Base-by-base conservation (phyloP, 2,113 vertebrate genomes). In the Podarcis raffonei region DNA sequence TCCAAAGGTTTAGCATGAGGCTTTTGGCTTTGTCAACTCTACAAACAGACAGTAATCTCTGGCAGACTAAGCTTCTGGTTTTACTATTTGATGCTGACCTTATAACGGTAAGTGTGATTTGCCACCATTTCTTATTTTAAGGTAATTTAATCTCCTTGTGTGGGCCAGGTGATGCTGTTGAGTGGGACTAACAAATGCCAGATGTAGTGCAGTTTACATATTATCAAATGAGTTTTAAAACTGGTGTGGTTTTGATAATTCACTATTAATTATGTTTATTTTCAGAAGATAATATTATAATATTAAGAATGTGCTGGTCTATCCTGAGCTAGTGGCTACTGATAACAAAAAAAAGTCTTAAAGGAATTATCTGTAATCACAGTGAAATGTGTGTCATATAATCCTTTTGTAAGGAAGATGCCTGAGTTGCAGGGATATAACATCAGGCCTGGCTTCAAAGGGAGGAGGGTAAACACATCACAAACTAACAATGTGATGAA, bases 41-140 rank as follows among this genome's bases (percentile, higher is more conserved):
- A 75, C 65, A 90, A 92, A 90, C 7, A 90, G 65, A 90, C 30
- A 90, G 30, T 86, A 82, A 90, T 83, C 82, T 91, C 32, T 83
- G 90, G 87, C 23, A 85, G 69, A n/a, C 77, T 90, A 72, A 86
- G n/a, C 35, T 87, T 89, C 65, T 84, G 12, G 7, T 86, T 89
- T 92, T 90, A 88, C 23, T 25, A 62, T 77, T 85, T 91, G 84
- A 71, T 75, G 30, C 72, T 91, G 69, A 42, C 18, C 37, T 57
- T 90, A 32, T 32, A 90, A 90, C n/a, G 12, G n/a, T 87, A 35
- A 79, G 48, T 81, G 23, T 22, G 6, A 93, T 32, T 88, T 91
- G 48, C 4, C 74, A 3, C 16, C 5, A 79, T 74, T 84, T 88
- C 69, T 82, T 87, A 88, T 74, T 90, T 88, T 82, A 89, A 87